Base-by-base conservation (phyloP, 1,140 invertebrate species). In the Zaprionus nigranus region DNA sequence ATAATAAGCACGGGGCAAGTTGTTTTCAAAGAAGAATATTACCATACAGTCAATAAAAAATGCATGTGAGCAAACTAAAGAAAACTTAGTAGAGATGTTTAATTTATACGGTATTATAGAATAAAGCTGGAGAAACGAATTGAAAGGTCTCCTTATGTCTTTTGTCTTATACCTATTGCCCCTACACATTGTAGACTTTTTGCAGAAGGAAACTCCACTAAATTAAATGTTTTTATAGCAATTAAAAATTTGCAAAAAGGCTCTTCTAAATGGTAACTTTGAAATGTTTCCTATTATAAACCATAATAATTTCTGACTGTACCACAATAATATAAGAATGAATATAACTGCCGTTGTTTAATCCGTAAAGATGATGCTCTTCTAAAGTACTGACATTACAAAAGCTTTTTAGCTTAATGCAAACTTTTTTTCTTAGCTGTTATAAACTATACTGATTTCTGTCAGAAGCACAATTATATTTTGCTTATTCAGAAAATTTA, bases 11-110 rank as follows among this genome's bases (percentile, higher is more conserved):
- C 36, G 26, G 26, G 65, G 38, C 7, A 43, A 43, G 12, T 24
- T 68, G 66, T 69, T 68, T 57, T 65, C 53, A 34, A 49, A 30
- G 22, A 43, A 60, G 9, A 34, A 60, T 43, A 74, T 62, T 36
- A 17, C n/a, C 40, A 46, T 17, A 62, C 28, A 46, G 28, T 74
- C 71, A 68, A 74, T 74, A 70, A 70, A 75, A 58, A 58, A 58
- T 67, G 70, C 63, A 73, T 71, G 56, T 62, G 61, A 59, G 68
- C 36, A 72, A 65, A 53, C 22, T 61, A n/a, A 7, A 59, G 53
- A 13, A 59, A 70, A 51, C 11, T 2, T 13, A 13, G 0, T 0
- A 17, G 6, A 24, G 46, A 13, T 24, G 3, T 24, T 13, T 51
- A 7, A 17, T 46, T 46, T 17, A 17, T 17, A 7, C 30, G 9